Percentiles rank a stretch among this genome's conserved stretches.
Conservation (phyloP, 2,797 vertebrate genomes). For the Leucoraja ocellata region DNA sequence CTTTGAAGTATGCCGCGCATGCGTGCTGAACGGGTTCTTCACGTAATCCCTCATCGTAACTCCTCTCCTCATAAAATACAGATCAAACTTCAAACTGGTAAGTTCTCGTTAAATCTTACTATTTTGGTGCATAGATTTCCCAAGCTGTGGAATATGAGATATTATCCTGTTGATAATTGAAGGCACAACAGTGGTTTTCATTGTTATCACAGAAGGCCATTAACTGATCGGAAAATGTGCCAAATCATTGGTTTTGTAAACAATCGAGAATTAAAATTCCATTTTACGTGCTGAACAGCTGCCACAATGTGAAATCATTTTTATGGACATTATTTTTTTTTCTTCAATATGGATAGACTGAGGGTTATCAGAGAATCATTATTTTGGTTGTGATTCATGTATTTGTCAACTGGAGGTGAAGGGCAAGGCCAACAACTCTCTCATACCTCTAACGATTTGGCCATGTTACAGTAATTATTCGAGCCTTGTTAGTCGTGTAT, state of each 20-base stretch:
- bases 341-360: neutral
- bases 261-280: slow-evolving; percentile 6
- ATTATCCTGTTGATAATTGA: neutral
- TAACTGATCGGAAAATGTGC: neutral
- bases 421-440: neutral
- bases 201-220: neutral
- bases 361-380: slow-evolving; percentile 28
- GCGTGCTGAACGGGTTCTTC: no score
- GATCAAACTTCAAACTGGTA: no score
- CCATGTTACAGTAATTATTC: neutral
- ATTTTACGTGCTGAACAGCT: slow-evolving; percentile 17
- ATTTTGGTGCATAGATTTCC: neutral
- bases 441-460: neutral
- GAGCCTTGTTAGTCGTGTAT: neutral
- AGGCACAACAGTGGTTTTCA: slow-evolving; percentile 6
- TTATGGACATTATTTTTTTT: neutral
- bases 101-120: no score
- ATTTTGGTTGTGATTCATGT: slow-evolving; percentile 15
- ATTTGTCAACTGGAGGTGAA: neutral
- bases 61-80: no score
- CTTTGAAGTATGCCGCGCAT: no score
- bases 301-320: slow-evolving; percentile 2
- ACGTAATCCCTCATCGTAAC: no score
- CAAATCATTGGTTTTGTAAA: neutral
- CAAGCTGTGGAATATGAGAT: neutral